Evolutionary conservation across 2,113 vertebrate genomes (phyloP).

Genomic region (Myrmecobius fasciatus): DNA sequence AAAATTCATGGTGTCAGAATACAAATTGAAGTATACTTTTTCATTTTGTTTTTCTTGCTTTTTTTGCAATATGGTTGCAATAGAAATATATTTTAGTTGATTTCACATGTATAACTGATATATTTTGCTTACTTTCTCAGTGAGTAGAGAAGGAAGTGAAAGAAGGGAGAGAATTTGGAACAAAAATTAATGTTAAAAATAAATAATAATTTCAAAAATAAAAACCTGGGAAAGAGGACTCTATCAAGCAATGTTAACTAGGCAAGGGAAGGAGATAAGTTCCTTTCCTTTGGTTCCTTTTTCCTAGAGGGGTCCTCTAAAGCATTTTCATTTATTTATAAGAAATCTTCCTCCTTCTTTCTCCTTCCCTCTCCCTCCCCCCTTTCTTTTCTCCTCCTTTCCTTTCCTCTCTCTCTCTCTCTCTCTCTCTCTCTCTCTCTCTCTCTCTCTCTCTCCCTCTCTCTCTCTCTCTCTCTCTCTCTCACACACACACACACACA

Average conservation of each 20-base stretch:
- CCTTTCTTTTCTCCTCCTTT: no score
- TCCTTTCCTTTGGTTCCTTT: no score
- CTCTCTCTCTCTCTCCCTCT: no score
- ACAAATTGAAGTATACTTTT: neutral
- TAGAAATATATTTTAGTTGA: neutral
- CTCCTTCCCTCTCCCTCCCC: no score
- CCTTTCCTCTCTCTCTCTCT: no score
- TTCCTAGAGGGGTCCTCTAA: neutral
- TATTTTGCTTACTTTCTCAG: neutral
- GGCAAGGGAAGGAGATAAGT: no score
- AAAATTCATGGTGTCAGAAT: neutral
- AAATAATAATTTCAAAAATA: neutral
- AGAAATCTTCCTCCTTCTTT: no score
- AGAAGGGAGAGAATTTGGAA: neutral
- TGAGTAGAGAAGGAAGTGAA: neutral
- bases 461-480: no score
- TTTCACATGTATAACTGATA: neutral
- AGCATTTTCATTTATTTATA: neutral
- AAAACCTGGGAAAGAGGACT: neutral
- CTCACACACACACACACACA: no score
- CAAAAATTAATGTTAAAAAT: neutral
- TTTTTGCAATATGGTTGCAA: neutral
- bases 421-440: no score
- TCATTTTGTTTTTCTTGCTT: neutral
- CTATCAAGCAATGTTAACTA: neutral